Percentiles rank a stretch among this genome's conserved stretches.
phyloP scores from a whole-genome alignment of 2,888 invertebrate species.

The Zygaena filipendulae region DNA sequence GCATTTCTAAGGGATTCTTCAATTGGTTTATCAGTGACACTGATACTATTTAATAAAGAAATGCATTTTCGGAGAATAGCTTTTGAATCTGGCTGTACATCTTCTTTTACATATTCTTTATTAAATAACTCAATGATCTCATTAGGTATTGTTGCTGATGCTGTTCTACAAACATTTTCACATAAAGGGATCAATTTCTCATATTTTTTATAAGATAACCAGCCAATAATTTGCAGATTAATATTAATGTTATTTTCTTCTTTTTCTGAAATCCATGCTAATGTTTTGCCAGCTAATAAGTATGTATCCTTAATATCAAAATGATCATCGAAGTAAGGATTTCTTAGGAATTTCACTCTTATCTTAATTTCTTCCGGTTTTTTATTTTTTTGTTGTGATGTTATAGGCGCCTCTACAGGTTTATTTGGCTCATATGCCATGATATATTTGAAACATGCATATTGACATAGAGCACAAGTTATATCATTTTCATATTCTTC shows the following conservation, averaged over 20 bases:
- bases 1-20: slow-evolving; percentile 54
- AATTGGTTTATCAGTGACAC: slow-evolving; percentile 29
- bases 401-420: slow-evolving; percentile 16
- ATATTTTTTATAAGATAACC: slow-evolving; percentile 75
- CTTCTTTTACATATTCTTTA: slow-evolving; percentile 23
- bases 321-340: slow-evolving; percentile 89
- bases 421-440: slow-evolving; percentile 28
- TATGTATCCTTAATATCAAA: slow-evolving; percentile 82
- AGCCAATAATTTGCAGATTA: slow-evolving; percentile 74
- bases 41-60: slow-evolving; percentile 24
- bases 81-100: slow-evolving; percentile 22
- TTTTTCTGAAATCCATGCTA: slow-evolving; percentile 71
- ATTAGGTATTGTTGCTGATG: slow-evolving; percentile 31
- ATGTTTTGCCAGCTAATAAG: slow-evolving; percentile 84
- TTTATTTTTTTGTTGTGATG: slow-evolving; percentile 27
- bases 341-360: slow-evolving; percentile 81
- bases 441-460: slow-evolving; percentile 80
- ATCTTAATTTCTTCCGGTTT: slow-evolving; percentile 76
- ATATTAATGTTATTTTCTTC: slow-evolving; percentile 56
- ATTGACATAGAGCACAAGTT: slow-evolving; percentile 73
- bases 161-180: slow-evolving; percentile 25
- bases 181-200: slow-evolving; percentile 38
- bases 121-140: slow-evolving; percentile 38
- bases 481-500: slow-evolving; percentile 84
- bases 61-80: slow-evolving; percentile 28